These are phyloP conservation scores for Leucophenga maculata DNA, from an alignment of 2,888 invertebrate genomes.

Conservation along the genomic window DNA sequence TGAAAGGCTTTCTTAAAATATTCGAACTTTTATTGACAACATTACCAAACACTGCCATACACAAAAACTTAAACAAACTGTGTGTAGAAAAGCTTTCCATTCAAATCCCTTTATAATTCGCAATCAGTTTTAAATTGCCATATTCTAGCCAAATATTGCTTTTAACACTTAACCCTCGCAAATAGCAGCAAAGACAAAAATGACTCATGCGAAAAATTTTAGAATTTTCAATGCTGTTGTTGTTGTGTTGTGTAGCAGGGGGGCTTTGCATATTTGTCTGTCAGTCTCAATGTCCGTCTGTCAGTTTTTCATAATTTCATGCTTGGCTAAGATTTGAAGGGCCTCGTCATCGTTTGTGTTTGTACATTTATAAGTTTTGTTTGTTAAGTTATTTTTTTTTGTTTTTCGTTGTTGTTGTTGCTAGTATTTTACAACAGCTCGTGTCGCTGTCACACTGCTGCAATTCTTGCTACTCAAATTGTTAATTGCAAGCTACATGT, in stretches of 20 bases:
- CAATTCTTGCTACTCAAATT: not conserved
- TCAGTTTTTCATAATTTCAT: slow-evolving; percentile 46
- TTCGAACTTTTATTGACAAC: too few relatives aligned
- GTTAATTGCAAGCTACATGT: not conserved
- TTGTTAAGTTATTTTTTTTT: not conserved
- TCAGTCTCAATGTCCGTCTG: too few relatives aligned
- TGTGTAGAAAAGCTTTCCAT: too few relatives aligned
- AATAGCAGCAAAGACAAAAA: slow-evolving; percentile 37
- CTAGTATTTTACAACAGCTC: slow-evolving; percentile 1
- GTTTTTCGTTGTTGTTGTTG: not conserved
- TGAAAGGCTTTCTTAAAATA: too few relatives aligned
- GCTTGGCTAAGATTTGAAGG: slow-evolving; percentile 53
- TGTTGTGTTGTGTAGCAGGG: not conserved
- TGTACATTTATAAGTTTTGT: not conserved
- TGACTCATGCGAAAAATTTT: slow-evolving; percentile 46
- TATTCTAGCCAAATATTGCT: too few relatives aligned
- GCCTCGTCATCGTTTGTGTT: slow-evolving; percentile 35
- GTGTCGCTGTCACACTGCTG: slow-evolving; percentile 11
- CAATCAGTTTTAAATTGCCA: too few relatives aligned
- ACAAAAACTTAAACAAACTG: too few relatives aligned
- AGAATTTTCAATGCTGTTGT: not conserved
- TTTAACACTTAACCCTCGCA: not conserved
- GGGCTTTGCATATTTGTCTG: not conserved
- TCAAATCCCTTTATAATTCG: too few relatives aligned
- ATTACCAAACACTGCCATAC: too few relatives aligned